phyloP scores from a whole-genome alignment of 2,113 vertebrate species.

The Taxidea taxus region DNA sequence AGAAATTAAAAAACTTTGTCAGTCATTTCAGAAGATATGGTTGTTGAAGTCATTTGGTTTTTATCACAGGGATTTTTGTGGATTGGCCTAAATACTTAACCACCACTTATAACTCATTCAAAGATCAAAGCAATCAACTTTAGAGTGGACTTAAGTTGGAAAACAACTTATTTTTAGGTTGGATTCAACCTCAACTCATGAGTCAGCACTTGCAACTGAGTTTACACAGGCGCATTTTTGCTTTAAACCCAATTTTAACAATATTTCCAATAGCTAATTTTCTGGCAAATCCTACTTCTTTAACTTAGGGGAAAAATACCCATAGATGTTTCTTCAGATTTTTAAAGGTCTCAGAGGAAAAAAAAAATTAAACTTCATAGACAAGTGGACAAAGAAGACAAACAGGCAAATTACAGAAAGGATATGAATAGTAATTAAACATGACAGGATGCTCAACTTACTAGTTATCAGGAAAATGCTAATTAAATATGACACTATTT shows the following conservation, averaged over 20 bases:
- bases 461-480: neutral
- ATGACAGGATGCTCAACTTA: neutral
- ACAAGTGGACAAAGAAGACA: neutral
- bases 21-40: neutral
- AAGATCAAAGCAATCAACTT: neutral
- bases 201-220: neutral
- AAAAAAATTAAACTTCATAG: neutral
- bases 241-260: neutral
- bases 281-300: neutral
- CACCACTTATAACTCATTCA: neutral
- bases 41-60: neutral
- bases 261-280: neutral
- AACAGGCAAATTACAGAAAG: slow-evolving; percentile 4
- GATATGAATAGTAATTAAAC: neutral
- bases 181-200: neutral
- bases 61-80: neutral
- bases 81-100: neutral
- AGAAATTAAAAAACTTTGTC: neutral
- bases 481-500: slow-evolving; percentile 20
- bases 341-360: neutral
- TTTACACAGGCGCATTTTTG: neutral
- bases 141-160: neutral
- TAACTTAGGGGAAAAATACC: neutral
- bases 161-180: slow-evolving; percentile 33
- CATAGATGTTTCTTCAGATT: neutral